Evolutionary conservation across 1,140 invertebrate species (phyloP).

Genomic region (Ceratosolen solmsi): DNA sequence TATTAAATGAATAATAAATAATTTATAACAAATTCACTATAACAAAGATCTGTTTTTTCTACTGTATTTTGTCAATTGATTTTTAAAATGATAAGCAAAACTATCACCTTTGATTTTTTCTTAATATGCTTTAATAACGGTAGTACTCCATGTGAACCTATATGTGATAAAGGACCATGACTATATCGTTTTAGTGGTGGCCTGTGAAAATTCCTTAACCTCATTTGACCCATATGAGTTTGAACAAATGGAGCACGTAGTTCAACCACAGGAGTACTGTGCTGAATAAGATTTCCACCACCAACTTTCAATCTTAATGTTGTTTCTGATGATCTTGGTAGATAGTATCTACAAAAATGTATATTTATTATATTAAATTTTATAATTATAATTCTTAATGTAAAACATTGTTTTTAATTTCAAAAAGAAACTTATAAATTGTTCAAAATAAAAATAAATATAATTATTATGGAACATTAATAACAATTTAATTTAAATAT

Average conservation of each 20-base stretch:
- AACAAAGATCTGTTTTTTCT: not conserved
- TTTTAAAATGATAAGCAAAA: not conserved
- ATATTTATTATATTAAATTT: too few relatives aligned
- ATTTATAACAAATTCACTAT: not conserved
- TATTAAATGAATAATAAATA: too few relatives aligned
- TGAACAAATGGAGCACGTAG: conserved; percentile 95
- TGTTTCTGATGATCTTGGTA: conserved; percentile 87
- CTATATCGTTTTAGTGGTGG: conserved; percentile 91
- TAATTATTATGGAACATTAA: too few relatives aligned
- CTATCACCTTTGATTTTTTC: conserved; percentile 87
- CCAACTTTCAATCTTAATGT: conserved; percentile 85
- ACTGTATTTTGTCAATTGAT: too few relatives aligned
- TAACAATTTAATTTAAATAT: too few relatives aligned
- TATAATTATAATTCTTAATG: too few relatives aligned
- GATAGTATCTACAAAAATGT: conserved; percentile 83
- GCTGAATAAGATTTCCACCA: conserved; percentile 91
- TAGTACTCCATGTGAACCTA: conserved; percentile 82
- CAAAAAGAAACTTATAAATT: too few relatives aligned
- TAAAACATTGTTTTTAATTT: too few relatives aligned
- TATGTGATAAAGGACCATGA: conserved; percentile 83
- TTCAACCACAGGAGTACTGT: conserved; percentile 98
- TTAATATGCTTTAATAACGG: conserved; percentile 93
- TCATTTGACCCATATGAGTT: conserved; percentile 88
- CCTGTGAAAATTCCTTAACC: conserved; percentile 94
- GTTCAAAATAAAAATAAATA: too few relatives aligned